Conservation (phyloP, 1,140 invertebrate genomes). For the Cotesia vestalis region DNA sequence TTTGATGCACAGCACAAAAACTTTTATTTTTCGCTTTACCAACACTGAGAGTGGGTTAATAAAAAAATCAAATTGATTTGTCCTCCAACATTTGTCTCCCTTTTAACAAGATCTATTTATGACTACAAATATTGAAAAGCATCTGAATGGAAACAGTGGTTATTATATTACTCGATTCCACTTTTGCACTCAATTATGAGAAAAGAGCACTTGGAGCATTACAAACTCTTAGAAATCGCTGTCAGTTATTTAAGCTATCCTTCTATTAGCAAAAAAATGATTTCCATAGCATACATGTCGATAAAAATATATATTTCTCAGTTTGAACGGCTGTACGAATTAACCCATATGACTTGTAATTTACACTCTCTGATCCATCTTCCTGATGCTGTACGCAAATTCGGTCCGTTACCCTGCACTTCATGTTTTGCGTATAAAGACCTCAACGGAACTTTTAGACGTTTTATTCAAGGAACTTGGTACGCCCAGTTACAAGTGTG, state of each 20-base stretch:
- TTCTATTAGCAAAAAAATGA: neutral
- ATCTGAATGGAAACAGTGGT: no score
- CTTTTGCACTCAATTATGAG: no score
- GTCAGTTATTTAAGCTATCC: neutral
- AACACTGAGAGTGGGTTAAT: neutral
- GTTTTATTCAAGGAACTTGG: slow-evolving; percentile 37
- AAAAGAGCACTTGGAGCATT: neutral
- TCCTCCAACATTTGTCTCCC: neutral
- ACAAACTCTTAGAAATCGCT: neutral
- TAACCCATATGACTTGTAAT: neutral
- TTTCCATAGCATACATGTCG: neutral
- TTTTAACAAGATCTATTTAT: neutral
- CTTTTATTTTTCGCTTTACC: neutral
- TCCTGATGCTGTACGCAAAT: neutral
- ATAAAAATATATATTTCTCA: neutral
- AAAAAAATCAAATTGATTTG: neutral
- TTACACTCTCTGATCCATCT: neutral
- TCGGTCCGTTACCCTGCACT: neutral
- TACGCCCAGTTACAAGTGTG: slow-evolving; percentile 32
- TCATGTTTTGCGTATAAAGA: slow-evolving; percentile 39
- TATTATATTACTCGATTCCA: no score
- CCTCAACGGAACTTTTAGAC: slow-evolving; percentile 37
- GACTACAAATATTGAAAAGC: neutral
- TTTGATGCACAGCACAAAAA: slow-evolving; percentile 9
- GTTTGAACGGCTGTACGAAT: neutral